Conservation (phyloP, 92 coral and sea anemone species). For the Siderastrea siderea region DNA sequence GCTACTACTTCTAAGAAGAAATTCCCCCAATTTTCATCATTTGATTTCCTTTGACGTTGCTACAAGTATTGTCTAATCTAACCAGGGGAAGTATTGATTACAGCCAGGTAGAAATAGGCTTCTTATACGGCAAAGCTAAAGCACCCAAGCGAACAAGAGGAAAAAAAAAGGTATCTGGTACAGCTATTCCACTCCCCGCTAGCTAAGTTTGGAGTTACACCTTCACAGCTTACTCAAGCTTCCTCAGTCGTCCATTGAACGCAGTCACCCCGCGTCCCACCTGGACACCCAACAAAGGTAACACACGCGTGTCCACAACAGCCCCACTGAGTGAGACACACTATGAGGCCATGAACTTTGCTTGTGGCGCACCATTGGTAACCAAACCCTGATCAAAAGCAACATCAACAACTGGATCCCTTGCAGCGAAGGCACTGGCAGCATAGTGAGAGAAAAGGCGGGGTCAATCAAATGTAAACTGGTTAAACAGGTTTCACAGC, state of each 20-base stretch:
- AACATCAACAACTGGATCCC: constrained; percentile 63
- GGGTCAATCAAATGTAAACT: constrained; percentile 23
- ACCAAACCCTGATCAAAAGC: constrained; percentile 36
- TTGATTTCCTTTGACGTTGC: no score
- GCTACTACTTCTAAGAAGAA: no score
- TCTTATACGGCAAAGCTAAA: no score
- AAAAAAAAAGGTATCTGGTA: no score
- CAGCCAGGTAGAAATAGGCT: no score
- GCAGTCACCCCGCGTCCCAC: constrained; percentile 58
- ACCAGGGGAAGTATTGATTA: no score
- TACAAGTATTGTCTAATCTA: no score
- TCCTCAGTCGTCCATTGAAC: constrained; percentile 3
- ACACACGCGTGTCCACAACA: no score
- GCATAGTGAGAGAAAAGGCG: not conserved
- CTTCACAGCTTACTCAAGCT: constrained; percentile 18
- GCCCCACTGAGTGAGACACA: constrained; percentile 56
- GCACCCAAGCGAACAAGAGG: no score
- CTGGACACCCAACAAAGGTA: no score
- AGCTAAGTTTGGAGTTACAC: constrained; percentile 42
- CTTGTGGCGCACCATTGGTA: constrained; percentile 48
- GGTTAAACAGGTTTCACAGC: not conserved
- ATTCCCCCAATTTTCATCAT: no score
- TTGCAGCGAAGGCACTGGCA: constrained; percentile 34
- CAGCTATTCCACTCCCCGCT: no score
- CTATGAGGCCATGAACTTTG: constrained; percentile 50